These are phyloP conservation scores for Cryptotis parvus DNA, from an alignment of 2,113 vertebrate genomes.

Conservation along the genomic window DNA sequence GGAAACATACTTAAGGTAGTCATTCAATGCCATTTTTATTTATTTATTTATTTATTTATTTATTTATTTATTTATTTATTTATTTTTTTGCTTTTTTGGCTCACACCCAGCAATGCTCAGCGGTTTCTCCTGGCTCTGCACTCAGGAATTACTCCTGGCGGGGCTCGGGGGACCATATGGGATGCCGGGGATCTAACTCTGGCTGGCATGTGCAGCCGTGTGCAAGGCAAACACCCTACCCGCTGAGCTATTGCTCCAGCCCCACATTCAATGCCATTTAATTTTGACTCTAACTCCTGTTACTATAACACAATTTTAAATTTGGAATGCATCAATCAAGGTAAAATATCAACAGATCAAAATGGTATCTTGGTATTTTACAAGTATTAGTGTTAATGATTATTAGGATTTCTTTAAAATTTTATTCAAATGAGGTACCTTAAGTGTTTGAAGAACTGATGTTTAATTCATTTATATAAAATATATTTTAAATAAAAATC, in stretches of 20 bases:
- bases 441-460: neutral
- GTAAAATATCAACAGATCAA: neutral
- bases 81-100: too few relatives aligned
- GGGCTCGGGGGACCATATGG: too few relatives aligned
- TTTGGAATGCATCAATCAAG: conserved; percentile 46
- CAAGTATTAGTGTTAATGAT: neutral
- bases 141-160: too few relatives aligned
- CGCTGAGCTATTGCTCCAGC: too few relatives aligned
- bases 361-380: conserved; percentile 15
- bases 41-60: too few relatives aligned
- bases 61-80: too few relatives aligned
- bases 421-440: neutral
- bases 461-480: neutral
- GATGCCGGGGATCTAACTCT: too few relatives aligned
- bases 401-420: neutral
- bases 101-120: too few relatives aligned
- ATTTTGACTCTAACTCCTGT: neutral
- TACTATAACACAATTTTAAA: neutral
- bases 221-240: too few relatives aligned
- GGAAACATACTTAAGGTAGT: conserved; percentile 54
- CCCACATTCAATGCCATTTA: conserved; percentile 70
- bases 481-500: conserved; percentile 11
- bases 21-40: conserved; percentile 69
- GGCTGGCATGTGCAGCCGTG: too few relatives aligned
- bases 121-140: too few relatives aligned